phyloP scores from a whole-genome alignment of 2,888 invertebrate species.

The Nyleta sp. region DNA sequence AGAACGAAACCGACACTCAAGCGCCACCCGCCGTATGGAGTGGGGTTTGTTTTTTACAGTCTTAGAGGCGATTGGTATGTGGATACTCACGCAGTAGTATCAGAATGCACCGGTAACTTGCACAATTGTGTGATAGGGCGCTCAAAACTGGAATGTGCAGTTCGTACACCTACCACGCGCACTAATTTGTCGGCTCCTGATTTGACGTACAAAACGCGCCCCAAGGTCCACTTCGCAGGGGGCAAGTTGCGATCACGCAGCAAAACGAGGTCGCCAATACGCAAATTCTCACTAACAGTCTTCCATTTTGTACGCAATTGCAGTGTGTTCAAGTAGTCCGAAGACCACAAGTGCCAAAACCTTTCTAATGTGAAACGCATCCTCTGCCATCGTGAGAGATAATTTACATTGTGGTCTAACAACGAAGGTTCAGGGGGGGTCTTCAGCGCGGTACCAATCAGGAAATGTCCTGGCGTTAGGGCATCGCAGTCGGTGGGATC shows the following conservation, averaged over 20 bases:
- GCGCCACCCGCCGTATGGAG: not conserved
- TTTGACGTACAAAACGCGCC: not conserved
- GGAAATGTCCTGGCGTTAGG: constrained; percentile 67
- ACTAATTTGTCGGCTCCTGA: not conserved
- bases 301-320: constrained; percentile 68
- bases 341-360: constrained; percentile 66
- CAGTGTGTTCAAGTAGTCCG: constrained; percentile 66
- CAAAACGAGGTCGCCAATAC: not conserved
- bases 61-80: too few relatives aligned
- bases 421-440: constrained; percentile 61
- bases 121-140: constrained; percentile 16
- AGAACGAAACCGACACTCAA: not conserved
- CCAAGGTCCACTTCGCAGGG: constrained; percentile 15
- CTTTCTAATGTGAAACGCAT: constrained; percentile 56
- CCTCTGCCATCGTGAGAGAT: constrained; percentile 64
- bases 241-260: constrained; percentile 6
- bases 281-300: not conserved
- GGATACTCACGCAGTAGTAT: too few relatives aligned
- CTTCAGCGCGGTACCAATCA: constrained; percentile 60
- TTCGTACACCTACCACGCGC: not conserved
- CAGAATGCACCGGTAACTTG: not conserved
- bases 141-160: constrained; percentile 13
- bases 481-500: constrained; percentile 52
- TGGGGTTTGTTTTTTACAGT: too few relatives aligned
- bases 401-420: constrained; percentile 45